Conservation (phyloP, 2,888 invertebrate species). For the Teinopalpus imperialis region DNA sequence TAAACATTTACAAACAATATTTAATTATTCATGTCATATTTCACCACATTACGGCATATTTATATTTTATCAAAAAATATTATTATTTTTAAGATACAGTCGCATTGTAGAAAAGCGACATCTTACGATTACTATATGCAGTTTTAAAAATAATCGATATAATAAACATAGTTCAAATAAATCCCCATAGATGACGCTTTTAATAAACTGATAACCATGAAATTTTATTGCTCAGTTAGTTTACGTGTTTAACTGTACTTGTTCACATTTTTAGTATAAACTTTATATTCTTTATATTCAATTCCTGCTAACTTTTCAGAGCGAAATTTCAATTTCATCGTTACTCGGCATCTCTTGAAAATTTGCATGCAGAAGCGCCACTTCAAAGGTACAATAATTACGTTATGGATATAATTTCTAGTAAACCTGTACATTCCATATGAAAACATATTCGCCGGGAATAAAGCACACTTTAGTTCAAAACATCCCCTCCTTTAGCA, state of each 20-base stretch:
- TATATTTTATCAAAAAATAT: too few species aligned
- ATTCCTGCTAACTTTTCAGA: conserved; percentile 36
- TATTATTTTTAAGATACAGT: too few species aligned
- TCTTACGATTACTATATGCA: not conserved
- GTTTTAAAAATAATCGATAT: conserved; percentile 1
- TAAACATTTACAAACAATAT: too few species aligned
- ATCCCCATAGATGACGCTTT: conserved; percentile 1
- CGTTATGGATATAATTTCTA: conserved; percentile 42
- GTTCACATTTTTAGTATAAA: too few species aligned
- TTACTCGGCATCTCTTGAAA: conserved; percentile 43
- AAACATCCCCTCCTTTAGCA: not conserved
- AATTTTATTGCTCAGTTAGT: too few species aligned
- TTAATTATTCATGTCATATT: too few species aligned
- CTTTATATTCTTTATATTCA: conserved; percentile 27
- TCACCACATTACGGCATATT: too few species aligned
- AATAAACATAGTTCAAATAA: not conserved
- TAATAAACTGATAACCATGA: not conserved
- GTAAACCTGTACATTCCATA: not conserved
- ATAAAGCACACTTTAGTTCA: conserved; percentile 25
- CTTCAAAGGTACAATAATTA: conserved; percentile 76
- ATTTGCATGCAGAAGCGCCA: conserved; percentile 82
- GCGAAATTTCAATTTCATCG: conserved; percentile 60
- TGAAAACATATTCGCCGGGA: conserved; percentile 24
- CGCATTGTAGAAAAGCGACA: too few species aligned
- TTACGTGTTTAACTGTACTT: too few species aligned